A percentile compares a stretch with the other conserved stretches of the same genome.
Conservation (phyloP, 2,113 vertebrate species). For the Heterochromis multidens region DNA sequence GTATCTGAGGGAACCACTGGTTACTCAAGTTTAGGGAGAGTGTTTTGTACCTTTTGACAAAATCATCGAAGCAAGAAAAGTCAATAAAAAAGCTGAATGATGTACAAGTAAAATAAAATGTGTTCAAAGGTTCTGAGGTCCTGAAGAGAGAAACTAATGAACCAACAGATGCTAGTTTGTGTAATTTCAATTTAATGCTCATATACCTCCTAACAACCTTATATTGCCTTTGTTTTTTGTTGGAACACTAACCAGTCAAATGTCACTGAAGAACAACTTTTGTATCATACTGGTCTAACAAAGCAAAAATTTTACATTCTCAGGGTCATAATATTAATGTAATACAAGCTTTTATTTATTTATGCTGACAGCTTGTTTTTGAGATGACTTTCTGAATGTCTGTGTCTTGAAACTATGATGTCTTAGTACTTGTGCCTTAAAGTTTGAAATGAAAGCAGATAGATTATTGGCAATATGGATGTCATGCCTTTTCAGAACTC, state of each 20-base stretch:
- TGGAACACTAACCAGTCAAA: background rate
- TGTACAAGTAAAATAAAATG: background rate
- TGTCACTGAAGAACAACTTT: conserved; percentile 1
- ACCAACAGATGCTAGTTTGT: background rate
- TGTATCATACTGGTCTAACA: background rate
- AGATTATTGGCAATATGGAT: background rate
- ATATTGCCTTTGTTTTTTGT: conserved; percentile 1
- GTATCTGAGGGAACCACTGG: conserved; percentile 68
- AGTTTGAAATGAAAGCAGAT: conserved; percentile 29
- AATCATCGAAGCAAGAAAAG: background rate
- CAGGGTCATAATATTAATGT: conserved; percentile 39
- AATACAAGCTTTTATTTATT: conserved; percentile 34
- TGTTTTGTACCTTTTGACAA: background rate
- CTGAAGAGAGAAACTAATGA: background rate
- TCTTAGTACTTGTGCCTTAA: conserved; percentile 51
- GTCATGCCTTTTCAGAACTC: background rate
- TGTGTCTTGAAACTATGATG: conserved; percentile 55
- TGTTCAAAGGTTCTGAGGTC: background rate
- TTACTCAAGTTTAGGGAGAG: conserved; percentile 78
- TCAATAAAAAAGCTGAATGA: background rate
- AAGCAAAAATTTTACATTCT: conserved; percentile 34
- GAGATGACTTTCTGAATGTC: conserved; percentile 27
- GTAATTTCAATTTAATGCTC: background rate
- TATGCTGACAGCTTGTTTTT: conserved; percentile 20
- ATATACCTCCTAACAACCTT: conserved; percentile 1